Percentiles rank a stretch among this genome's conserved stretches.
phyloP scores from a whole-genome alignment of 2,113 vertebrate genomes.

The Lepisosteus oculatus region DNA sequence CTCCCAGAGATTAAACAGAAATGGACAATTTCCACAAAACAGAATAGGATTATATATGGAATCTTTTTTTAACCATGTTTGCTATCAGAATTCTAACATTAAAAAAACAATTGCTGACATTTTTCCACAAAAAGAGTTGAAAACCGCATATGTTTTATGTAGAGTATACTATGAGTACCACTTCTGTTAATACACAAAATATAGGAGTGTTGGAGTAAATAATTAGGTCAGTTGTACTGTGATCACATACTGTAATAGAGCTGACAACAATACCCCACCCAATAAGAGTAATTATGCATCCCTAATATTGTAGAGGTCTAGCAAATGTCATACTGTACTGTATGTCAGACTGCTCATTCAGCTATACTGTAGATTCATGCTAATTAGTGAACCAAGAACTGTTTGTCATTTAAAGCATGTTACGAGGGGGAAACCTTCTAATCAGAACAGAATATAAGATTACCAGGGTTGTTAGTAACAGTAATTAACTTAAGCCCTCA shows the following conservation, averaged over 20 bases:
- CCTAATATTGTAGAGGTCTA: slow-evolving; percentile 21
- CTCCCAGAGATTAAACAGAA: slow-evolving; percentile 36
- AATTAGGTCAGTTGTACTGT: too few relatives aligned
- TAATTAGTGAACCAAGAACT: slow-evolving; percentile 57
- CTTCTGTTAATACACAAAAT: too few relatives aligned
- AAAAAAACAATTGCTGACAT: neutral
- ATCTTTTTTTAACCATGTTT: slow-evolving; percentile 31
- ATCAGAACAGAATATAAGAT: slow-evolving; percentile 44
- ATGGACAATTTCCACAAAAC: slow-evolving; percentile 43
- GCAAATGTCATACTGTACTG: slow-evolving; percentile 25
- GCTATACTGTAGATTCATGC: slow-evolving; percentile 25
- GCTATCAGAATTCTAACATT: slow-evolving; percentile 35
- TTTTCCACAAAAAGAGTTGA: too few relatives aligned
- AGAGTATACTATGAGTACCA: too few relatives aligned
- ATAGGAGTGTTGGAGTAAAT: too few relatives aligned
- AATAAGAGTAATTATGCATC: slow-evolving; percentile 23
- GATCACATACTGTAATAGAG: too few relatives aligned
- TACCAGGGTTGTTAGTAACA: slow-evolving; percentile 44
- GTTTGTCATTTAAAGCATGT: slow-evolving; percentile 36
- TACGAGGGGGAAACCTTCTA: slow-evolving; percentile 23
- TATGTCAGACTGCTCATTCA: slow-evolving; percentile 15
- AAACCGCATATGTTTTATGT: too few relatives aligned
- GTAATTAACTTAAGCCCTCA: slow-evolving; percentile 46
- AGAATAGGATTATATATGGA: slow-evolving; percentile 30
- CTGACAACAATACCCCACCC: neutral